Evolutionary conservation across 2,797 vertebrate species (phyloP).

Genomic region (Malurus splendens): DNA sequence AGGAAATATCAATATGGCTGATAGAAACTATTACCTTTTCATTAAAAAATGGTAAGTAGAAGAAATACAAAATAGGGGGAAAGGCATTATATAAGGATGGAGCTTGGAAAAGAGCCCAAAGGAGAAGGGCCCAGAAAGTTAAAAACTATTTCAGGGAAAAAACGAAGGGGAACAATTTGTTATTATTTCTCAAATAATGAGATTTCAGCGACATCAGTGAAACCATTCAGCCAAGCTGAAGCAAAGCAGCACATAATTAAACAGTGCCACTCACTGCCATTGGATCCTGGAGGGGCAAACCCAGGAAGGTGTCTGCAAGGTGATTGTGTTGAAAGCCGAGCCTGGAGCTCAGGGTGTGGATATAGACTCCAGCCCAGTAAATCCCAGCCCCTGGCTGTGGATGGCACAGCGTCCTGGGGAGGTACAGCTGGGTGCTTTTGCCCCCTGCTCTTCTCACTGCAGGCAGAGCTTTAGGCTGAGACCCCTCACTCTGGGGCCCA

Average conservation of each 20-base stretch:
- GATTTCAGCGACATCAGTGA: not conserved
- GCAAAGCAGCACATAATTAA: not conserved
- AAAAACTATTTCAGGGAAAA: not conserved
- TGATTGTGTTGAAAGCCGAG: not conserved
- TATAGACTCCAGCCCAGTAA: not conserved
- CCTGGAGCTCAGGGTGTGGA: not conserved
- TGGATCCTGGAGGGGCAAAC: not conserved
- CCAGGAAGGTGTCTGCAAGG: not conserved
- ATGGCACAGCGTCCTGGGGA: not conserved
- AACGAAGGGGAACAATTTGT: not conserved
- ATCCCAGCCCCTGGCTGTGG: not conserved
- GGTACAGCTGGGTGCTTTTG: not conserved
- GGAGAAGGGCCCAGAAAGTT: not conserved
- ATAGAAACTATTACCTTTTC: not conserved
- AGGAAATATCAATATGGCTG: not conserved
- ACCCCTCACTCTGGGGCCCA: not conserved
- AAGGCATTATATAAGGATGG: not conserved
- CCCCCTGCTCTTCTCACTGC: not conserved
- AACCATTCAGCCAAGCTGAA: not conserved
- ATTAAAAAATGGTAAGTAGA: not conserved
- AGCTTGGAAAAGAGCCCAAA: not conserved
- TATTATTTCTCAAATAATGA: not conserved
- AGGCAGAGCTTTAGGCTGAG: not conserved
- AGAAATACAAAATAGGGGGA: not conserved
- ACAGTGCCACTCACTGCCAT: not conserved